These are phyloP conservation scores for Mesorhabditis spiculigera DNA, from an alignment of 2,888 invertebrate species.

Conservation along the genomic window DNA sequence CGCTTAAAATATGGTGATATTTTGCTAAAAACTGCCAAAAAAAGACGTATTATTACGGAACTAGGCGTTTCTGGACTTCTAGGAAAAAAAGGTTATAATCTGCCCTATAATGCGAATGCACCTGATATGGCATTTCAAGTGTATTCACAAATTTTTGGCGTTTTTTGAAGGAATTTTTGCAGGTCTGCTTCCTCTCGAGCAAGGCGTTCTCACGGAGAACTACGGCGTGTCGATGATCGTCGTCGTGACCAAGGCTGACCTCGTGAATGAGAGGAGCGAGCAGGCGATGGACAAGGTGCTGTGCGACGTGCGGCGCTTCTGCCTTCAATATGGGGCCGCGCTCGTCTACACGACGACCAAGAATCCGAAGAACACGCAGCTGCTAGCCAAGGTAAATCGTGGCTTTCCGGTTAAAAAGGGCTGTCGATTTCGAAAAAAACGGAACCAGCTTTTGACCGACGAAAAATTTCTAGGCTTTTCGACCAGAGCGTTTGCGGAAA, in stretches of 20 bases:
- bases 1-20: too few relatives aligned
- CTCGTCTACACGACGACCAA: constrained; percentile 41
- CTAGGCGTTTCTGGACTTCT: too few relatives aligned
- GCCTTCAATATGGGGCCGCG: constrained; percentile 50
- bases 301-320: constrained; percentile 51
- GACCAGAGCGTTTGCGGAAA: too few relatives aligned
- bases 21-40: too few relatives aligned
- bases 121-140: constrained; percentile 15
- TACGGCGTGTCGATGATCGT: constrained; percentile 48
- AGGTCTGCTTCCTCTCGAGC: constrained; percentile 43
- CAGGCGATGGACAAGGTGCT: constrained; percentile 43
- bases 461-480: too few relatives aligned
- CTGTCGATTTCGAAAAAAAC: too few relatives aligned
- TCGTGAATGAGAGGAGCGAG: constrained; percentile 33
- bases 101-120: constrained; percentile 15
- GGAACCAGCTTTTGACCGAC: too few relatives aligned
- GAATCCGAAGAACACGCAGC: constrained; percentile 17
- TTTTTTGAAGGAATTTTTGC: constrained; percentile 11
- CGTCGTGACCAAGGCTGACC: constrained; percentile 53
- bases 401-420: too few relatives aligned
- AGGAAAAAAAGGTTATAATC: neutral
- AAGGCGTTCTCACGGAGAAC: constrained; percentile 48
- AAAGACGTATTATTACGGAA: too few relatives aligned
- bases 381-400: neutral
- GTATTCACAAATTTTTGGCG: constrained; percentile 14